A percentile compares a stretch with the other conserved stretches of the same genome.
These are phyloP conservation scores for Protonibea diacanthus DNA, from an alignment of 2,797 vertebrate genomes.

Conservation along the genomic window DNA sequence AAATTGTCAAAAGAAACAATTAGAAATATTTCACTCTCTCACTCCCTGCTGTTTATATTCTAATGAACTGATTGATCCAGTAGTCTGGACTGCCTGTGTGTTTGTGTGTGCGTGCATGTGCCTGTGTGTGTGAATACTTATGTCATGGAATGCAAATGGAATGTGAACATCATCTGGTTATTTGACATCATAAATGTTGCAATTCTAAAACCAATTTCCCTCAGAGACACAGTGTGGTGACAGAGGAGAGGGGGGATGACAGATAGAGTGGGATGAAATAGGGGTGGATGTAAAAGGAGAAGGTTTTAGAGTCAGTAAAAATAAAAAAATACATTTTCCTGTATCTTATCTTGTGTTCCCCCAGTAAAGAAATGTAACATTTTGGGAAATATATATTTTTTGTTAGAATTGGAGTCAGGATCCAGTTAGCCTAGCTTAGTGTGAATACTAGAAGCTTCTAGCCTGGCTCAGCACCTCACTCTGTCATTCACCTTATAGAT, in stretches of 20 bases:
- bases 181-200: slow-evolving; percentile 35
- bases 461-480: no score
- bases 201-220: slow-evolving; percentile 49
- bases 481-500: no score
- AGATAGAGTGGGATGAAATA: not conserved
- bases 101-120: slow-evolving; percentile 5
- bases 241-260: not conserved
- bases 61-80: slow-evolving; percentile 40
- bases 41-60: slow-evolving; percentile 29
- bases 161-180: slow-evolving; percentile 12
- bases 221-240: not conserved
- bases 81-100: slow-evolving; percentile 13
- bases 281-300: not conserved
- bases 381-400: not conserved
- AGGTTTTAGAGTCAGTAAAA: not conserved
- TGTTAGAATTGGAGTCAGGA: not conserved
- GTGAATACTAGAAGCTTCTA: not conserved
- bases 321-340: not conserved
- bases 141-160: slow-evolving; percentile 18
- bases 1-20: not conserved
- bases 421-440: not conserved
- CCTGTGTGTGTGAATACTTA: slow-evolving; percentile 16
- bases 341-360: not conserved
- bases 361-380: not conserved
- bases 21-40: not conserved